Evolutionary conservation across 1,140 invertebrate species (phyloP).

Genomic region (Chironomus striatipennis): DNA sequence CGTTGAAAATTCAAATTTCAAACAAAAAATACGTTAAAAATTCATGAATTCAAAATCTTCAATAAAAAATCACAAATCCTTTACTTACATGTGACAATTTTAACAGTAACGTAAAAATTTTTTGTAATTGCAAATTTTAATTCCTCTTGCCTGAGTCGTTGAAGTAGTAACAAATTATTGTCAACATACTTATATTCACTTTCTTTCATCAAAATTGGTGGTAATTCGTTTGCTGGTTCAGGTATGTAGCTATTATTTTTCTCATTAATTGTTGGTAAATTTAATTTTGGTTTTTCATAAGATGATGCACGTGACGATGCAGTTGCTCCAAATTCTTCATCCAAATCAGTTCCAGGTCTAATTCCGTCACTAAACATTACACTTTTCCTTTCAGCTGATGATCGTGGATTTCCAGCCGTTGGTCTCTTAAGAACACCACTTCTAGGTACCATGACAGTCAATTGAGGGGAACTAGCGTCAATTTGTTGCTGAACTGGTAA

Average conservation of each 20-base stretch:
- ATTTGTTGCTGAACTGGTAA: constrained; percentile 73
- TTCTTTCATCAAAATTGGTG: constrained; percentile 46
- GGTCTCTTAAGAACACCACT: constrained; percentile 67
- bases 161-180: constrained; percentile 44
- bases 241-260: constrained; percentile 51
- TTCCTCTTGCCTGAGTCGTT: constrained; percentile 50
- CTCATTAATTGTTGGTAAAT: constrained; percentile 43
- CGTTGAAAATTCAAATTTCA: too few relatives aligned
- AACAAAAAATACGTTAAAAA: too few relatives aligned
- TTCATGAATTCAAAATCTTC: too few relatives aligned
- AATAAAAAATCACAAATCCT: too few relatives aligned
- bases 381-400: constrained; percentile 51
- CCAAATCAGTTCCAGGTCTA: constrained; percentile 79
- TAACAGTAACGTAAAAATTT: constrained; percentile 69
- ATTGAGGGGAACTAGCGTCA: constrained; percentile 47
- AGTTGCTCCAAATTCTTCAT: constrained; percentile 52
- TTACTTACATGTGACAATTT: constrained; percentile 66
- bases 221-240: constrained; percentile 42
- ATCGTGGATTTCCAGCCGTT: constrained; percentile 47
- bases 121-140: constrained; percentile 70
- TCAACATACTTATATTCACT: constrained; percentile 48
- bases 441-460: constrained; percentile 75
- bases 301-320: constrained; percentile 34
- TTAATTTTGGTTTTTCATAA: constrained; percentile 32
- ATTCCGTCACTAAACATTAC: constrained; percentile 92